Percentiles rank a stretch among this genome's conserved stretches.
Evolutionary conservation across 2,797 vertebrate species (phyloP).

Genomic region (Pitangus sulphuratus): DNA sequence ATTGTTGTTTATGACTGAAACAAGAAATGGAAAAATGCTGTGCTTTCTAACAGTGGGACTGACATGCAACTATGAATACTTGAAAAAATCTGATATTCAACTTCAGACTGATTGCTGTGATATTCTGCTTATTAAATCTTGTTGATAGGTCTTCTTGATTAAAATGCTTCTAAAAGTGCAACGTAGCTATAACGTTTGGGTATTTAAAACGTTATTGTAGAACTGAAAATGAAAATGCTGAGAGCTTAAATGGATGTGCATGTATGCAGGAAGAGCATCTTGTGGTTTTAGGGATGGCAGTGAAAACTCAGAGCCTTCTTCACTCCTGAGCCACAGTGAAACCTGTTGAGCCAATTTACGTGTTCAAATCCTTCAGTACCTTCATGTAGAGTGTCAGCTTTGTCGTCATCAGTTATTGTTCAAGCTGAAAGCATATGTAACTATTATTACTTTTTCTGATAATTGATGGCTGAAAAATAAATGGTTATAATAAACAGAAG

Average conservation of each 20-base stretch:
- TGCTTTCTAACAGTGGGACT: conserved; percentile 2
- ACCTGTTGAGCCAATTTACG: neutral
- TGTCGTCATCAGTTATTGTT: neutral
- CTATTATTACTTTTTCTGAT: neutral
- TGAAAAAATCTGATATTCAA: neutral
- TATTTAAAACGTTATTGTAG: neutral
- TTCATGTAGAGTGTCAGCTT: neutral
- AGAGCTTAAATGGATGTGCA: neutral
- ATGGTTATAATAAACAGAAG: neutral
- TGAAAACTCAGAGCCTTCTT: neutral
- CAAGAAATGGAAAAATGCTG: conserved; percentile 8
- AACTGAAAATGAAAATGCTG: neutral
- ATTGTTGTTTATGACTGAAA: conserved; percentile 50
- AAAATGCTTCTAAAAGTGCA: neutral
- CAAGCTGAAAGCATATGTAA: neutral
- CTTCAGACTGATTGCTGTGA: neutral
- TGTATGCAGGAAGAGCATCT: neutral
- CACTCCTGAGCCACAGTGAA: neutral
- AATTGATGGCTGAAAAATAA: neutral
- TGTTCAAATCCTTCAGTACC: neutral
- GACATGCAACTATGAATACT: neutral
- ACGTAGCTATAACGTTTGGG: neutral
- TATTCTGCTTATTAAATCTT: neutral
- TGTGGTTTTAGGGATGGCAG: neutral
- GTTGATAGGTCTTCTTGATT: neutral